Evolutionary conservation across 2,888 invertebrate species (phyloP).

Genomic region (Acrobasis consociella): DNA sequence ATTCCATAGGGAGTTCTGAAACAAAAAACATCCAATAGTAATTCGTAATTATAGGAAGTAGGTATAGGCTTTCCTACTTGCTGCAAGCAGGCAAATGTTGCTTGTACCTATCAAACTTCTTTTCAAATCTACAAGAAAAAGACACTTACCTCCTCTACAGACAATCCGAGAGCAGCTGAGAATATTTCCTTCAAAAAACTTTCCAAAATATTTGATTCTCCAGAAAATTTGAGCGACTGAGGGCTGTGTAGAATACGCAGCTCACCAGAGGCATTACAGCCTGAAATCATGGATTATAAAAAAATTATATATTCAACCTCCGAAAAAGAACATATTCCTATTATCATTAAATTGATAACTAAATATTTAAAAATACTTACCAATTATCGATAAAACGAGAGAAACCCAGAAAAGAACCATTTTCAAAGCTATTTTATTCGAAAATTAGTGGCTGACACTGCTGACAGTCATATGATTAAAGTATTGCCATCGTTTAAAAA

Average conservation of each 20-base stretch:
- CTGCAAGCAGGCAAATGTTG: too few species aligned
- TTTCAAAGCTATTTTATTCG: slow-evolving; percentile 69
- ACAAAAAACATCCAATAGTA: not conserved
- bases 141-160: slow-evolving; percentile 85
- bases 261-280: slow-evolving; percentile 84
- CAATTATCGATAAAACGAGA: slow-evolving; percentile 61
- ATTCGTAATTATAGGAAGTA: too few species aligned
- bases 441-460: slow-evolving; percentile 45
- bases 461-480: slow-evolving; percentile 73
- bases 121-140: slow-evolving; percentile 3
- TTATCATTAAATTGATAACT: not conserved
- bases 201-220: slow-evolving; percentile 84
- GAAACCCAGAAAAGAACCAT: slow-evolving; percentile 67
- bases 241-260: slow-evolving; percentile 87
- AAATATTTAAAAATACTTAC: slow-evolving; percentile 48
- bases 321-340: too few species aligned
- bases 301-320: not conserved
- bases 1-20: slow-evolving; percentile 85
- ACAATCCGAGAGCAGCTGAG: slow-evolving; percentile 87
- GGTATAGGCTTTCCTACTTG: too few species aligned
- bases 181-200: slow-evolving; percentile 87
- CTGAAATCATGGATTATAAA: slow-evolving; percentile 44
- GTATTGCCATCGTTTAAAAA: slow-evolving; percentile 49
- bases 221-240: slow-evolving; percentile 86
- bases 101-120: too few species aligned